Conservation (phyloP, 2,888 invertebrate genomes). For the Leucophenga montana region DNA sequence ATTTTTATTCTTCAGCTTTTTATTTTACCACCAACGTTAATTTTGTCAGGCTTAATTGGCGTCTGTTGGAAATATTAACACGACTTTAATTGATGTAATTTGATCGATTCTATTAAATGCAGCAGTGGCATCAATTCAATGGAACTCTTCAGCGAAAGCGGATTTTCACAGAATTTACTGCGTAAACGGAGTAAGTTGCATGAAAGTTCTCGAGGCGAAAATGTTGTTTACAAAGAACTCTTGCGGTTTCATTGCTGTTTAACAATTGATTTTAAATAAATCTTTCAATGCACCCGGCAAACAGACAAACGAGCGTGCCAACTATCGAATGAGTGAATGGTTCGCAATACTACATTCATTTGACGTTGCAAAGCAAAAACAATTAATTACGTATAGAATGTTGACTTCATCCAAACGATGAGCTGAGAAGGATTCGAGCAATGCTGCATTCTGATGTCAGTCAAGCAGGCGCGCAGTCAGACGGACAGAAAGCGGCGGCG, state of each 20-base stretch:
- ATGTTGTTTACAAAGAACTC: slow-evolving; percentile 66
- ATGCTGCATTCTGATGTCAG: slow-evolving; percentile 37
- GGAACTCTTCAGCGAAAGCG: too few relatives aligned
- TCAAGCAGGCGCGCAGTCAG: slow-evolving; percentile 4
- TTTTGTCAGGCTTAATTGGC: slow-evolving; percentile 16
- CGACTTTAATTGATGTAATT: slow-evolving; percentile 65
- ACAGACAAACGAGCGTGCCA: slow-evolving; percentile 36
- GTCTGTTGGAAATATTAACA: slow-evolving; percentile 52
- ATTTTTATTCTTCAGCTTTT: neutral
- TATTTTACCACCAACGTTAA: too few relatives aligned
- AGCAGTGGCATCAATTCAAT: slow-evolving; percentile 46
- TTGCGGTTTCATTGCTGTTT: slow-evolving; percentile 66
- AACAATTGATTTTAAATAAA: slow-evolving; percentile 66
- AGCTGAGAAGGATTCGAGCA: slow-evolving; percentile 38
- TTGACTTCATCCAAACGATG: slow-evolving; percentile 48
- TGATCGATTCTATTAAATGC: slow-evolving; percentile 65
- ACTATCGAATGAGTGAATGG: slow-evolving; percentile 37
- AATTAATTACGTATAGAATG: slow-evolving; percentile 66
- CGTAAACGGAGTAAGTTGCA: slow-evolving; percentile 32
- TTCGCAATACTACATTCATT: slow-evolving; percentile 2
- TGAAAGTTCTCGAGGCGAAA: slow-evolving; percentile 59
- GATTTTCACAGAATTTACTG: slow-evolving; percentile 19
- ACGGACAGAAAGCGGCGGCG: too few relatives aligned
- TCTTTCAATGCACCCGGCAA: slow-evolving; percentile 60
- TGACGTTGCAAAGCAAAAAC: slow-evolving; percentile 53